Evolutionary conservation across 2,797 vertebrate genomes (phyloP), one percentile per base, ranked within the genome.

Genomic region (Acanthurus tractus): DNA sequence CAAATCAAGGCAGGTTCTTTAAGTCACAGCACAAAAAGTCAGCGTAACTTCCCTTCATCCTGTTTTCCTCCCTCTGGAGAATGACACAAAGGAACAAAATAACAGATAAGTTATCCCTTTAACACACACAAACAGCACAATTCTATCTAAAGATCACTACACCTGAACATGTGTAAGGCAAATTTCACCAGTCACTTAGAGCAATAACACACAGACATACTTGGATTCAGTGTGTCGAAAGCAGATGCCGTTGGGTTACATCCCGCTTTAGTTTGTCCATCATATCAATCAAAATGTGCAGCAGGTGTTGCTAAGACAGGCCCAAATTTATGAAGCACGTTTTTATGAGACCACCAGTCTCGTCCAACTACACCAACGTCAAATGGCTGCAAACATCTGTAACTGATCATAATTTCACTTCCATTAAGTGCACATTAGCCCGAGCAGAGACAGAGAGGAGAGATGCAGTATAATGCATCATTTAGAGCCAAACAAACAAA

Each of bases 351-450:
- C 88, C 71, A 79, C 59, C 44, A 62, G 71, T 83, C 74, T 88
- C 72, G 69, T 85, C 78, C 67, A 73, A 76, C 78, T 67, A 72
- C 74, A 66, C 53, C 71, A 85, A 77, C 64, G 81, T 89, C 82
- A 86, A 89, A 88, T 71, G 70, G 61, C 76, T 71, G 71, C 76
- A 82, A 91, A 89, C 87, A 89, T 83, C 89, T 90, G 84, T 86
- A 85, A 87, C 74, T 69, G 82, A 84, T 84, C 76, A 80, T 83
- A 81, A 90, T 88, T 90, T 82, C 64, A 84, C 83, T 79, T 85
- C 83, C 78, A 86, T 89, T 89, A 91, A 86, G 75, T 78, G 44
- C 74, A 80, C 85, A 86, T 92, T 89, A 90, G 72, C 76, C 67
- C 10, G 70, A 77, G 78, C 59, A 59, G 75, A 76, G 56, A 63